Conservation (phyloP, 2,888 invertebrate species). For the Cremastobaeus sp. region DNA sequence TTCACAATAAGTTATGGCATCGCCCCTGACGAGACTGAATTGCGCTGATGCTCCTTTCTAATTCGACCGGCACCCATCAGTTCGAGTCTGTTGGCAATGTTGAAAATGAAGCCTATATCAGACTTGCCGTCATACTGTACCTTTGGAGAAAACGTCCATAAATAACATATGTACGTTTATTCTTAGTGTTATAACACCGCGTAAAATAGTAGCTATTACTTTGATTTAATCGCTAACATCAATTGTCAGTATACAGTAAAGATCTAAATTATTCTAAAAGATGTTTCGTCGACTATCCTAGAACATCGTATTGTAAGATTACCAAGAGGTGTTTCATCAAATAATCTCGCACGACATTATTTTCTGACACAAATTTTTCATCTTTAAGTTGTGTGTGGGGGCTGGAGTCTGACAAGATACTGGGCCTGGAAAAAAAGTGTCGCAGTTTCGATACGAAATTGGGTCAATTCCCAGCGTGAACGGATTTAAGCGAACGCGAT, state of each 20-base stretch:
- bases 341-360: slow-evolving; percentile 21
- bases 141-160: slow-evolving; percentile 35
- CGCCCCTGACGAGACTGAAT: too few species aligned
- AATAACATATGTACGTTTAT: slow-evolving; percentile 42
- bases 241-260: slow-evolving; percentile 48
- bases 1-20: too few species aligned
- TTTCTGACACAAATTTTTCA: slow-evolving; percentile 14
- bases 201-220: slow-evolving; percentile 37
- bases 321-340: slow-evolving; percentile 25
- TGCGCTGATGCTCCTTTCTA: too few species aligned
- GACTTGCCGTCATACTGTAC: slow-evolving; percentile 25
- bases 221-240: slow-evolving; percentile 48
- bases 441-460: too few species aligned
- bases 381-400: slow-evolving; percentile 34
- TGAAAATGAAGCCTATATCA: too few species aligned
- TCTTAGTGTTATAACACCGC: slow-evolving; percentile 35
- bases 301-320: slow-evolving; percentile 37
- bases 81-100: too few species aligned
- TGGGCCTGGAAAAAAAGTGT: slow-evolving; percentile 26
- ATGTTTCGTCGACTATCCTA: slow-evolving; percentile 44
- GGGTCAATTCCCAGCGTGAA: slow-evolving; percentile 2
- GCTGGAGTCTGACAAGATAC: slow-evolving; percentile 30
- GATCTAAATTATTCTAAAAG: slow-evolving; percentile 50
- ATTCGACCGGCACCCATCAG: too few species aligned
- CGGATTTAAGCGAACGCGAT: slow-evolving; percentile 7